Evolutionary conservation across 2,888 invertebrate species (phyloP).

Genomic region (Lypha dubia): DNA sequence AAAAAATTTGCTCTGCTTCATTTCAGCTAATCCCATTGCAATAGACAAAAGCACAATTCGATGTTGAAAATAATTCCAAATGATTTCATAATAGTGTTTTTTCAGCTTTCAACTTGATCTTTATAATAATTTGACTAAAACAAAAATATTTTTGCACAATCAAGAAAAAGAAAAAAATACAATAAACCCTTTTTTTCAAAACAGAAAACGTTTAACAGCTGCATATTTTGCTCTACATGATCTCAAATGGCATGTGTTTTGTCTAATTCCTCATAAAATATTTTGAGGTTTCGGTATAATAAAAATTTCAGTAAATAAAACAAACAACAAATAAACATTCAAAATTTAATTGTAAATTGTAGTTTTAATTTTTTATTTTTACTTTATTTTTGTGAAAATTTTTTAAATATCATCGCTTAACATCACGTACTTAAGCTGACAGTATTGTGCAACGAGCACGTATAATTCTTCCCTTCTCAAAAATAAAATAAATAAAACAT

Average conservation of each 20-base stretch:
- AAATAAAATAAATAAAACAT: constrained; percentile 39
- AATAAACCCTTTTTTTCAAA: constrained; percentile 28
- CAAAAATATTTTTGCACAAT: constrained; percentile 10
- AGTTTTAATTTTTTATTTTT: not conserved
- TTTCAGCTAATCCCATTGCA: not conserved
- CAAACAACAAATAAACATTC: not conserved
- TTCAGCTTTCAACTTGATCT: constrained; percentile 17
- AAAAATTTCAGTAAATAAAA: constrained; percentile 7
- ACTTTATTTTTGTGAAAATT: not conserved
- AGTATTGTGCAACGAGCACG: constrained; percentile 82
- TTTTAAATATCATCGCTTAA: constrained; percentile 41
- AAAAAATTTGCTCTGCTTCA: not conserved
- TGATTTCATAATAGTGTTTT: constrained; percentile 1
- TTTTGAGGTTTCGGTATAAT: constrained; percentile 52
- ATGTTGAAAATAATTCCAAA: not conserved
- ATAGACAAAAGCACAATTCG: not conserved
- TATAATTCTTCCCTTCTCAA: constrained; percentile 69
- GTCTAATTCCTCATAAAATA: constrained; percentile 36
- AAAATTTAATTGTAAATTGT: constrained; percentile 53
- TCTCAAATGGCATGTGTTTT: constrained; percentile 45
- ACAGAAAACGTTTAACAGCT: constrained; percentile 45
- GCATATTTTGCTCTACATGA: constrained; percentile 35
- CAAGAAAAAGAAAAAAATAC: not conserved
- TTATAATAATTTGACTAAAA: not conserved
- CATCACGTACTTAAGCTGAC: constrained; percentile 81